Evolutionary conservation across 1,140 invertebrate genomes (phyloP).

Genomic region (Drosophila eugracilis): DNA sequence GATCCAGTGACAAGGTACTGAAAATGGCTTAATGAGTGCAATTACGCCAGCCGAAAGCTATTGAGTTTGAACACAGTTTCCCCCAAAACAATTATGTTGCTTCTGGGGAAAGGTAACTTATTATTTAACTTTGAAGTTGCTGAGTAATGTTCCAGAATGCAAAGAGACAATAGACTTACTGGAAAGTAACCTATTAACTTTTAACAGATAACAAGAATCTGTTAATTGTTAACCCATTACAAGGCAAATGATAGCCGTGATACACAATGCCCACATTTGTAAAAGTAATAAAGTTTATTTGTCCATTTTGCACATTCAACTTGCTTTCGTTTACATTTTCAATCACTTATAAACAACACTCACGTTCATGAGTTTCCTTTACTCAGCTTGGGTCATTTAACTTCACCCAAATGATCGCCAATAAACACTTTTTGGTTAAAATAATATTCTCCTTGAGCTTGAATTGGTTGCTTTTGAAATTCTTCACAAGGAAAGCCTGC

Average conservation of each 20-base stretch:
- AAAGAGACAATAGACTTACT: not conserved
- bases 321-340: slow-evolving; percentile 26
- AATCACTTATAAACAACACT: slow-evolving; percentile 48
- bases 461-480: slow-evolving; percentile 11
- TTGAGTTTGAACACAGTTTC: not conserved
- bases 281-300: slow-evolving; percentile 31
- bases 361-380: slow-evolving; percentile 31
- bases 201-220: too few species aligned
- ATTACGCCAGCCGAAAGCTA: slow-evolving; percentile 15
- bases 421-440: slow-evolving; percentile 31
- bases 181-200: not conserved
- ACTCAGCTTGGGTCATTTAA: slow-evolving; percentile 41
- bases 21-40: slow-evolving; percentile 24
- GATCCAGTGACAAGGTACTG: slow-evolving; percentile 30
- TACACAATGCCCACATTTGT: slow-evolving; percentile 3
- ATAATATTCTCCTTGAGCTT: slow-evolving; percentile 31
- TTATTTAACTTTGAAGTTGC: not conserved
- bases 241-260: not conserved
- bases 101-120: not conserved
- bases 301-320: slow-evolving; percentile 23
- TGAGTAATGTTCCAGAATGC: not conserved
- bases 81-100: slow-evolving; percentile 1
- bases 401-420: slow-evolving; percentile 35
- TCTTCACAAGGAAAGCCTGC: slow-evolving; percentile 41
- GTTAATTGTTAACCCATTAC: too few species aligned